phyloP scores from a whole-genome alignment of 1,140 invertebrate species.

The Streblospio benedicti region DNA sequence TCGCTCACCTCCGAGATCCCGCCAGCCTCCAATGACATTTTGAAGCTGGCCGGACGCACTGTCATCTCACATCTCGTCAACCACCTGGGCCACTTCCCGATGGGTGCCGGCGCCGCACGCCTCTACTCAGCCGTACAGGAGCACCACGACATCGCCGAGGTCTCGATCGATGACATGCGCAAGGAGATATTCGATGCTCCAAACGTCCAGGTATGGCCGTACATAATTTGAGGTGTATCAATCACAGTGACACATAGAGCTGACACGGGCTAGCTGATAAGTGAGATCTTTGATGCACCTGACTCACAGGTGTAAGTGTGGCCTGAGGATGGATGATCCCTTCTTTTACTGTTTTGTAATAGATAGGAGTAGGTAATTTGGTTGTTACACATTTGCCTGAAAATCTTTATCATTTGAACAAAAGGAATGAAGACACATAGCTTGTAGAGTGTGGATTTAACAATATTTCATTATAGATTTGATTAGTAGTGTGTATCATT shows the following conservation, averaged over 20 bases:
- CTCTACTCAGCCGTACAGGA: conserved; percentile 81
- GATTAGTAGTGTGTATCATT: no score
- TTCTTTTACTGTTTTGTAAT: no score
- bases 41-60: neutral
- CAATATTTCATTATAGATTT: no score
- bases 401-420: no score
- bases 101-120: conserved; percentile 68
- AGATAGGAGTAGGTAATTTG: no score
- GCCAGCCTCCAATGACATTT: neutral
- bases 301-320: no score
- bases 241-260: neutral
- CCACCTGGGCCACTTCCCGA: conserved; percentile 80
- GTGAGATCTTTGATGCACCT: no score
- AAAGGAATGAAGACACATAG: no score
- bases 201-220: conserved; percentile 63
- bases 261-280: neutral
- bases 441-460: no score
- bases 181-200: conserved; percentile 74
- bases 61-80: conserved; percentile 63
- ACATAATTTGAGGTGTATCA: neutral
- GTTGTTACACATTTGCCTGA: no score
- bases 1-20: no score
- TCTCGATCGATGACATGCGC: conserved; percentile 58
- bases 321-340: no score
- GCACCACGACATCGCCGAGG: conserved; percentile 77